These are phyloP conservation scores for Trimorus sp. DNA, from an alignment of 2,888 invertebrate genomes.

Conservation along the genomic window DNA sequence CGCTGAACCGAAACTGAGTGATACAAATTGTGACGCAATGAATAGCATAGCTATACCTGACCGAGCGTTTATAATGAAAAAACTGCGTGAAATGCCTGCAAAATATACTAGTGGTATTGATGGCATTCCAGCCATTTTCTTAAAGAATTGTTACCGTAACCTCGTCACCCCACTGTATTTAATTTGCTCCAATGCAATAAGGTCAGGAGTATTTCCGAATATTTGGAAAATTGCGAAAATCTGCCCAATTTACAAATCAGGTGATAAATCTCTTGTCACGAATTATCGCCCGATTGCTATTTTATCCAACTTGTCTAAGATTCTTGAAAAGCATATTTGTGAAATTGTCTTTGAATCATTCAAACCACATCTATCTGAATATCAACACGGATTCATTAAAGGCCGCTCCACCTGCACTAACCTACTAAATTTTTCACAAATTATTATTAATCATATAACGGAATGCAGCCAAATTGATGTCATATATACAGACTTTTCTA, in stretches of 20 bases:
- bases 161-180: neutral
- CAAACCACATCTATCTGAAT: neutral
- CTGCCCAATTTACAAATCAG: neutral
- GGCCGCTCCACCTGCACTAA: constrained; percentile 14
- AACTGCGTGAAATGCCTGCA: neutral
- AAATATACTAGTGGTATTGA: neutral
- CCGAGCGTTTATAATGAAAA: too few relatives aligned
- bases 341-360: neutral
- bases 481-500: too few relatives aligned
- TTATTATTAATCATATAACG: too few relatives aligned
- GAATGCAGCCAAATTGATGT: too few relatives aligned
- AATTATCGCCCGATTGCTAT: constrained; percentile 16
- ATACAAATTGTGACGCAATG: neutral
- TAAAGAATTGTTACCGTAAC: neutral
- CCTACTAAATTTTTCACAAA: too few relatives aligned
- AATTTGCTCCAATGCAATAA: neutral
- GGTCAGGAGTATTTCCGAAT: neutral
- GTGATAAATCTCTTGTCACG: neutral
- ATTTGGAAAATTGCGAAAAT: neutral
- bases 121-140: neutral
- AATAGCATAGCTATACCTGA: too few relatives aligned
- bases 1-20: neutral
- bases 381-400: constrained; percentile 20
- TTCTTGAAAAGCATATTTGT: constrained; percentile 24
- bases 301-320: constrained; percentile 19